A percentile compares a stretch with the other conserved stretches of the same genome.
Conservation (phyloP, 2,797 vertebrate genomes). For the Pagetopsis macropterus region DNA sequence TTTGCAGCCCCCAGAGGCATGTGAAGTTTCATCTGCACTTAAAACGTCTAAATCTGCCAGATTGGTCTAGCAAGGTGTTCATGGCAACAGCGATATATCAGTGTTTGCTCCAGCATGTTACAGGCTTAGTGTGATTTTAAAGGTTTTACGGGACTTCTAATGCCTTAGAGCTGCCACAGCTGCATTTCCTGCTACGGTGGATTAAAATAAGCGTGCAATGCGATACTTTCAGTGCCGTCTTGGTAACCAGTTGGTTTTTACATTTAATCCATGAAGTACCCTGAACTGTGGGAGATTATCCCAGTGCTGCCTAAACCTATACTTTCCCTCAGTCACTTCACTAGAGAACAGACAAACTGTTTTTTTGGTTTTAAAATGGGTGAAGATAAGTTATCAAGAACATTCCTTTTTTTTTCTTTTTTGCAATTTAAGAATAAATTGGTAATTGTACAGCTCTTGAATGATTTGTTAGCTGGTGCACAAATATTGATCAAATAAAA, state of each 20-base stretch:
- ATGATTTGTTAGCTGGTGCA: neutral
- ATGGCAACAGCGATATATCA: slow-evolving; percentile 40
- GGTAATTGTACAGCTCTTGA: neutral
- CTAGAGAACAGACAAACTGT: neutral
- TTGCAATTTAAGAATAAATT: no score
- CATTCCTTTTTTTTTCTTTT: neutral
- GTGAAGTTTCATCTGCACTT: slow-evolving; percentile 37
- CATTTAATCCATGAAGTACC: slow-evolving; percentile 37
- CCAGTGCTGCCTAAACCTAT: slow-evolving; percentile 10
- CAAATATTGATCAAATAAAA: neutral
- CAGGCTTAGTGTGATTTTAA: slow-evolving; percentile 31
- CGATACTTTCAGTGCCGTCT: slow-evolving; percentile 33
- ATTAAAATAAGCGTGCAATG: slow-evolving; percentile 26
- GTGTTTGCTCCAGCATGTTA: slow-evolving; percentile 8
- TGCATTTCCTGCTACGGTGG: slow-evolving; percentile 9
- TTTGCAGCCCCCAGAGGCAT: slow-evolving; percentile 12
- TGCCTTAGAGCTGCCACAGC: slow-evolving; percentile 37
- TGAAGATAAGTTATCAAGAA: neutral
- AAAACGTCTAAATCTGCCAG: slow-evolving; percentile 33
- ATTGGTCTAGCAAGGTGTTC: slow-evolving; percentile 38
- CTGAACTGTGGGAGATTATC: slow-evolving; percentile 4
- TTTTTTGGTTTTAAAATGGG: neutral
- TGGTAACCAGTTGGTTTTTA: slow-evolving; percentile 41
- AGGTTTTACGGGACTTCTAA: slow-evolving; percentile 41
- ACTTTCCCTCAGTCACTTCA: neutral